A percentile compares a stretch with the other conserved stretches of the same genome.
Conservation (phyloP, 2,113 vertebrate species). For the Chamaetylas fuelleborni region DNA sequence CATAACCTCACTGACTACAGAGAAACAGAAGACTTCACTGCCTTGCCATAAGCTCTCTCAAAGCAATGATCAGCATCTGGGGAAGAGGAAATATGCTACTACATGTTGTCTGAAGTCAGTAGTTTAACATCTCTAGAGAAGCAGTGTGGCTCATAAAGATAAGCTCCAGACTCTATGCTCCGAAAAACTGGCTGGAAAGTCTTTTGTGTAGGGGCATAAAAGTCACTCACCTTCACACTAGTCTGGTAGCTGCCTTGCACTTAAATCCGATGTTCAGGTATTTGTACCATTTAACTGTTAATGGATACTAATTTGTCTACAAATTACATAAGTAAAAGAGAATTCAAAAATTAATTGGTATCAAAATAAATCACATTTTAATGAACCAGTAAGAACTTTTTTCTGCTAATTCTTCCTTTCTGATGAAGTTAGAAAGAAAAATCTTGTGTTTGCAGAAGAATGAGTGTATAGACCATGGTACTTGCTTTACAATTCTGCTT, state of each 20-base stretch:
- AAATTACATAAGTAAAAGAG: background rate
- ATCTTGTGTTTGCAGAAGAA: background rate
- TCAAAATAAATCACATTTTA: slow-evolving; percentile 30
- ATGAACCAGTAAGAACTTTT: background rate
- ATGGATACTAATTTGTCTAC: background rate
- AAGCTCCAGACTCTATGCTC: background rate
- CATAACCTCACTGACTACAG: background rate
- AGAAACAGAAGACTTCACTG: background rate
- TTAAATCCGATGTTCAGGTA: background rate
- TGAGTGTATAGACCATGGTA: background rate
- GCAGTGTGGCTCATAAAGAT: background rate
- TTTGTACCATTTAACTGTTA: background rate
- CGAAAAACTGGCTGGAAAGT: background rate
- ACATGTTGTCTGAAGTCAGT: background rate
- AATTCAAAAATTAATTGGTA: background rate
- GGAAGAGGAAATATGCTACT: background rate
- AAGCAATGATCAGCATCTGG: no score
- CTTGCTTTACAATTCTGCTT: background rate
- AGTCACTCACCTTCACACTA: background rate
- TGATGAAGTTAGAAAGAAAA: background rate
- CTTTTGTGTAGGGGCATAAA: background rate
- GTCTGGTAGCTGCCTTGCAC: background rate
- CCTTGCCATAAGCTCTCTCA: background rate
- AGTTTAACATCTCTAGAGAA: background rate
- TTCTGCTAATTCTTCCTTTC: background rate